phyloP scores from a whole-genome alignment of 2,888 invertebrate genomes.

The Cataglyphis cursor region DNA sequence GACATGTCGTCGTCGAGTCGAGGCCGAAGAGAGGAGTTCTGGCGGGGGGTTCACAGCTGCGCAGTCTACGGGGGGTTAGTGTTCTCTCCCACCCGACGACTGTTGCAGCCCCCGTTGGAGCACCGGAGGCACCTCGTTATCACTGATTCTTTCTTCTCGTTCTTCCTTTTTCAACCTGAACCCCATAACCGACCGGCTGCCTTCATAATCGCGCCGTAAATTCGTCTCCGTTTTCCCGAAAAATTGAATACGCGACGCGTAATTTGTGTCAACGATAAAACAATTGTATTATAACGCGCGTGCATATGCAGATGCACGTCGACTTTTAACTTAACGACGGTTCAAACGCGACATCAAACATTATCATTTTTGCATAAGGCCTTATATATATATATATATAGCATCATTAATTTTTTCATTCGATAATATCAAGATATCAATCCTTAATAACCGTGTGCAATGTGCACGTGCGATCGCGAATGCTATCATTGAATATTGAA shows the following conservation, averaged over 20 bases:
- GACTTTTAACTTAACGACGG: conserved; percentile 1
- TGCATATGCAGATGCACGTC: background rate
- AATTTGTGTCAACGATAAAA: background rate
- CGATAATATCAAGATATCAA: background rate
- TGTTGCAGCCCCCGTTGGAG: conserved; percentile 65
- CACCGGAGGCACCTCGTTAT: conserved; percentile 84
- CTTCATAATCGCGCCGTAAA: background rate
- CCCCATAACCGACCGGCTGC: conserved; percentile 68
- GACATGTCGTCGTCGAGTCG: conserved; percentile 71
- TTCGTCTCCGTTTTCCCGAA: background rate
- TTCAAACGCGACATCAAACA: background rate
- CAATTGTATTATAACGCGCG: background rate
- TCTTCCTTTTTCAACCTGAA: conserved; percentile 70
- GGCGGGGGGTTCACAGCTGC: conserved; percentile 78
- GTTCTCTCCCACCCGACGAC: conserved; percentile 64
- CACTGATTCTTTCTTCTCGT: conserved; percentile 80
- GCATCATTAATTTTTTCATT: background rate
- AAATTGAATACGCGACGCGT: background rate
- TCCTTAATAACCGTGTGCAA: background rate
- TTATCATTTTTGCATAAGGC: background rate
- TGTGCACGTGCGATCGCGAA: background rate
- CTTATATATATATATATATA: background rate
- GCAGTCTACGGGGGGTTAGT: conserved; percentile 77
- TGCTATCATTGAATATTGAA: background rate
- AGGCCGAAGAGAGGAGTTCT: conserved; percentile 45